Conservation (phyloP, 2,113 vertebrate genomes). For the Picathartes gymnocephalus region DNA sequence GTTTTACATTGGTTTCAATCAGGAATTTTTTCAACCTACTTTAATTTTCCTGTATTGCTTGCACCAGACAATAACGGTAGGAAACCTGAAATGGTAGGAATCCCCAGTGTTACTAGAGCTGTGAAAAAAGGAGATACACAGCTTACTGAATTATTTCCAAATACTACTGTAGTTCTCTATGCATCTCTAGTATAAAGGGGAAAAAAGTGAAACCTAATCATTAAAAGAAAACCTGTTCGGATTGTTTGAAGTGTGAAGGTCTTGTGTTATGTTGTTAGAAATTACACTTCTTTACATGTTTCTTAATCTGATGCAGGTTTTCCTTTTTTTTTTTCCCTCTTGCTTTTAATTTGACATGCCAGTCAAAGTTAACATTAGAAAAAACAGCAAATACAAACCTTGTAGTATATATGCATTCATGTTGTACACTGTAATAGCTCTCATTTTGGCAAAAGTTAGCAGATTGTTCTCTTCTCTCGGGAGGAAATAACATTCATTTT, state of each 20-base stretch:
- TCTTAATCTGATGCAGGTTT: slow-evolving; percentile 13
- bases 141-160: slow-evolving; percentile 45
- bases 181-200: not conserved
- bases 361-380: slow-evolving; percentile 43
- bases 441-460: slow-evolving; percentile 34
- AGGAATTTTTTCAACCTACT: not conserved
- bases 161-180: not conserved
- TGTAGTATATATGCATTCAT: not conserved
- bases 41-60: not conserved
- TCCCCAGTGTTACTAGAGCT: not conserved
- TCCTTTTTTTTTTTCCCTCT: not conserved
- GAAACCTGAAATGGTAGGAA: slow-evolving; percentile 37
- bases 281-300: not conserved
- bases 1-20: not conserved
- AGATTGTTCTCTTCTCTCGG: slow-evolving; percentile 22
- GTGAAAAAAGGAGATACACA: not conserved
- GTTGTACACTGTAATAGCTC: not conserved
- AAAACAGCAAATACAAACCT: slow-evolving; percentile 39
- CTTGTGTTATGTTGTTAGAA: slow-evolving; percentile 16
- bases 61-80: not conserved
- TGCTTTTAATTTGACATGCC: slow-evolving; percentile 34
- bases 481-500: slow-evolving; percentile 33
- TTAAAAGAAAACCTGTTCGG: slow-evolving; percentile 56
- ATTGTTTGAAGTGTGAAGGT: slow-evolving; percentile 37
- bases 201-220: slow-evolving; percentile 17